Evolutionary conservation across 64 coral and sea anemone genomes (phyloP).

Genomic region (Dendronephthya gigantea): DNA sequence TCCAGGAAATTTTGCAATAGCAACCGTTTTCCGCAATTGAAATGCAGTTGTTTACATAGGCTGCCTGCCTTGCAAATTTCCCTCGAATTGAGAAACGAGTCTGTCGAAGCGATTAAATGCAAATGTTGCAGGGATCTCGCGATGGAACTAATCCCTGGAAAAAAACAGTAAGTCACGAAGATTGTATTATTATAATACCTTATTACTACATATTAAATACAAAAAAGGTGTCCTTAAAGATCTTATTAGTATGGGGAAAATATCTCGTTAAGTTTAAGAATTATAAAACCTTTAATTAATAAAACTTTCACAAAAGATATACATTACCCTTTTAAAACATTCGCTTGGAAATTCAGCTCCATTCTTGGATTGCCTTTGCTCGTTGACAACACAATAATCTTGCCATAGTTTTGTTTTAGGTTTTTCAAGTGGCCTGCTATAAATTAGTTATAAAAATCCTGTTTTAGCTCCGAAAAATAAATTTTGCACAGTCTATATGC

Average conservation of each 20-base stretch:
- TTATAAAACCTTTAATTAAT: neutral
- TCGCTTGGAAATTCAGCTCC: slow-evolving; percentile 84
- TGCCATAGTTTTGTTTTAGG: slow-evolving; percentile 63
- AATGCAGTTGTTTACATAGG: neutral
- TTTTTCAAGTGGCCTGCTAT: slow-evolving; percentile 81
- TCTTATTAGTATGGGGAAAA: no score
- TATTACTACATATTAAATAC: no score
- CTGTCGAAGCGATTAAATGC: neutral
- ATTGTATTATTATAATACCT: no score
- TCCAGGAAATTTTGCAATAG: neutral
- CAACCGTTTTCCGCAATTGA: neutral
- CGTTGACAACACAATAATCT: slow-evolving; percentile 73
- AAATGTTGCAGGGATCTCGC: neutral
- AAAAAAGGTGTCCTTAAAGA: no score
- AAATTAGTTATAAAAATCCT: neutral
- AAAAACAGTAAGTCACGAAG: no score
- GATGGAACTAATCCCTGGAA: neutral
- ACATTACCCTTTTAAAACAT: slow-evolving; percentile 78
- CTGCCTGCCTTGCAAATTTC: neutral
- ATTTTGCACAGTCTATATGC: no score
- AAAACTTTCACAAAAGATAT: neutral
- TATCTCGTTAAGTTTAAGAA: neutral
- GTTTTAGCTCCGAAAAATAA: no score
- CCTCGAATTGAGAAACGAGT: neutral
- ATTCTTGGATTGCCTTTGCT: slow-evolving; percentile 64